A percentile compares a stretch with the other conserved stretches of the same genome.
phyloP scores from a whole-genome alignment of 1,140 invertebrate species.

The Drosophila bocki region DNA sequence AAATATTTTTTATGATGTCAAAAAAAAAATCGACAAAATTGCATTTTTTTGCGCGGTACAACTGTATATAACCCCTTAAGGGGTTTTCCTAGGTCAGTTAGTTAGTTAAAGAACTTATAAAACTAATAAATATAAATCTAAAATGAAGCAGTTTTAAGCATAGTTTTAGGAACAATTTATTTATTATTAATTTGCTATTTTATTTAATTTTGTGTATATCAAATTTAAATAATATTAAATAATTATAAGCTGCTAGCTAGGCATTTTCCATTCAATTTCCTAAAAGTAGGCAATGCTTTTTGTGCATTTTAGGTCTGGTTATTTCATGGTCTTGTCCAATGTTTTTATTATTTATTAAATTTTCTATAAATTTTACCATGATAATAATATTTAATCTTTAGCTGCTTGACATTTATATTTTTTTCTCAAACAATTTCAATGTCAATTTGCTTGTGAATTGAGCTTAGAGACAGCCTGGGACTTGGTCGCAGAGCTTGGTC shows the following conservation, averaged over 20 bases:
- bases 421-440: slow-evolving; percentile 54
- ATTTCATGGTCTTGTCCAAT: too few relatives aligned
- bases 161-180: neutral
- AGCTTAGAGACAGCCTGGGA: slow-evolving; percentile 48
- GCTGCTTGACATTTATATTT: slow-evolving; percentile 40
- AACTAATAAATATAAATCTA: too few relatives aligned
- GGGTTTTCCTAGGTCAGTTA: neutral
- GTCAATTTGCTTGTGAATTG: slow-evolving; percentile 48
- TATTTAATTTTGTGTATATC: neutral
- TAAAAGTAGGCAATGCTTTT: neutral
- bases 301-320: neutral
- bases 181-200: neutral
- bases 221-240: neutral
- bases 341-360: neutral
- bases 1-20: too few relatives aligned
- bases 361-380: neutral
- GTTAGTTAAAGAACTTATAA: neutral
- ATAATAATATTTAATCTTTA: slow-evolving; percentile 5
- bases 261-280: neutral
- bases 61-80: too few relatives aligned
- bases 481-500: neutral
- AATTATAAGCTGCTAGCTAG: neutral
- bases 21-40: too few relatives aligned
- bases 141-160: neutral
- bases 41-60: too few relatives aligned